Conservation (phyloP, 2,797 vertebrate genomes). For the Heteromormyrus szaboi region DNA sequence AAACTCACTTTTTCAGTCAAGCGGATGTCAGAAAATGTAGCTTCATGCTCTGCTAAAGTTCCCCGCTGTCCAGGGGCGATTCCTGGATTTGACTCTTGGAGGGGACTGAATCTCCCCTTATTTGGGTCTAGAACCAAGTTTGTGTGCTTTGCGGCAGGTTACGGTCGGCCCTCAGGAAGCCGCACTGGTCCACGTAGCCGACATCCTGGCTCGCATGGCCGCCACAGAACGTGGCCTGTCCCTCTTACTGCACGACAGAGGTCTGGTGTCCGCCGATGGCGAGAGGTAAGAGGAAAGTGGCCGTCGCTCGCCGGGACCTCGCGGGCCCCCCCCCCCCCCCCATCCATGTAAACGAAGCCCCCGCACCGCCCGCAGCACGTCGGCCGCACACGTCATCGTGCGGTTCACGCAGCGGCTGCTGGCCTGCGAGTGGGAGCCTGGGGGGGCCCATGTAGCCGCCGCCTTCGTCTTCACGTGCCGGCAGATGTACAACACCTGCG, state of each 20-base stretch:
- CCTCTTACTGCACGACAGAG: slow-evolving; percentile 78
- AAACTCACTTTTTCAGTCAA: neutral
- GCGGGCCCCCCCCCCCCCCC: neutral
- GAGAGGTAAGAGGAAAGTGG: slow-evolving; percentile 61
- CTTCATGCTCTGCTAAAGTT: neutral
- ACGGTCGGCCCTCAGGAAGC: slow-evolving; percentile 65
- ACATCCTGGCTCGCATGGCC: slow-evolving; percentile 80
- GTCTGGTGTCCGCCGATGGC: slow-evolving; percentile 46
- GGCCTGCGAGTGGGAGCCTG: slow-evolving; percentile 57
- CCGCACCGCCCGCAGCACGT: slow-evolving; percentile 54
- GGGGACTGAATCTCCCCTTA: neutral
- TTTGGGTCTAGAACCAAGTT: neutral
- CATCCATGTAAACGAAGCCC: neutral
- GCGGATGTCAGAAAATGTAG: neutral
- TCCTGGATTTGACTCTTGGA: neutral
- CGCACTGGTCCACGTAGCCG: slow-evolving; percentile 74
- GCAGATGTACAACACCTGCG: slow-evolving; percentile 87
- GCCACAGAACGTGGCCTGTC: slow-evolving; percentile 76
- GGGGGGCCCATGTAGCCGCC: slow-evolving; percentile 65
- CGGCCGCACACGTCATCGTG: slow-evolving; percentile 71
- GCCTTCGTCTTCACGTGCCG: slow-evolving; percentile 86
- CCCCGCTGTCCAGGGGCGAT: neutral
- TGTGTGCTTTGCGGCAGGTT: slow-evolving; percentile 50
- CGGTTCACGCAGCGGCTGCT: slow-evolving; percentile 85
- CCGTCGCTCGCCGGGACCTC: neutral